Conservation (phyloP, 2,113 vertebrate species). For the Vidua chalybeata region DNA sequence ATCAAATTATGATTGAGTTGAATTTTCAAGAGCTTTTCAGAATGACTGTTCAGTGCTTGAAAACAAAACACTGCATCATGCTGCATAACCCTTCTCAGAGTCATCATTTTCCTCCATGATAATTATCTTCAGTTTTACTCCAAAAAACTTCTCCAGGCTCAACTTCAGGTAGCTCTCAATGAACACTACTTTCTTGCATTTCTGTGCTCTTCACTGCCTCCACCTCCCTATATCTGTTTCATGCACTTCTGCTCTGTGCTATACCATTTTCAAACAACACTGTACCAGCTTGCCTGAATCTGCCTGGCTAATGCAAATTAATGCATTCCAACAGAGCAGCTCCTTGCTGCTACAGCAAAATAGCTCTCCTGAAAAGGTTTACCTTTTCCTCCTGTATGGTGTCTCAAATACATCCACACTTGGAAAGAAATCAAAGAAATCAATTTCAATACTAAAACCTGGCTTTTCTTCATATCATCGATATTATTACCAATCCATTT, state of each 20-base stretch:
- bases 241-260: neutral
- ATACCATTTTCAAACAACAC: neutral
- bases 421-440: neutral
- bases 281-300: neutral
- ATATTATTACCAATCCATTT: neutral
- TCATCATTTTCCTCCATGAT: neutral
- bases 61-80: neutral
- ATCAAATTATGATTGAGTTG: neutral
- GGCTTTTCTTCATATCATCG: neutral
- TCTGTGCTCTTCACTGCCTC: neutral
- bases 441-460: neutral
- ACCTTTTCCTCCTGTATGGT: neutral
- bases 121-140: neutral
- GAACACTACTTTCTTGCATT: neutral
- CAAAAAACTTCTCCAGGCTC: neutral
- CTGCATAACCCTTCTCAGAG: neutral
- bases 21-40: constrained; percentile 24
- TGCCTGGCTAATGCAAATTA: neutral
- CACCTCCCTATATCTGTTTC: neutral
- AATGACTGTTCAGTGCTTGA: neutral
- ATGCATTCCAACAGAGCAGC: neutral
- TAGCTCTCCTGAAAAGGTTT: neutral
- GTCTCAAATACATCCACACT: neutral
- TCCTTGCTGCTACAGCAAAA: neutral
- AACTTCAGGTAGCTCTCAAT: neutral